A percentile compares a stretch with the other conserved stretches of the same genome.
Conservation (phyloP, 2,888 invertebrate species). For the Prosapia bicincta region DNA sequence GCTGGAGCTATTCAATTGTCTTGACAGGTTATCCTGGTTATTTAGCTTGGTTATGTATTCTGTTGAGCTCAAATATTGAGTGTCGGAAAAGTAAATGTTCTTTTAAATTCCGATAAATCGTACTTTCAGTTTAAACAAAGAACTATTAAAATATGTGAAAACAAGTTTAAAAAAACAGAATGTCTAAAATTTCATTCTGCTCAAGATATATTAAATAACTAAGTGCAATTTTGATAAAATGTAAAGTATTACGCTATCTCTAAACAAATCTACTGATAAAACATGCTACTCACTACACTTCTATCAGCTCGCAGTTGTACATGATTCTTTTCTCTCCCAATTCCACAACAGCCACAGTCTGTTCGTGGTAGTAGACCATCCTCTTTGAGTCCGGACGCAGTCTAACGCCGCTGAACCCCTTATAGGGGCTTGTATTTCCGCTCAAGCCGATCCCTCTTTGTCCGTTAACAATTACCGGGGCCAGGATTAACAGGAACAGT, state of each 20-base stretch:
- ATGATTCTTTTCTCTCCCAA: conserved; percentile 63
- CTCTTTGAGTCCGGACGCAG: conserved; percentile 62
- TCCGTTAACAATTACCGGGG: conserved; percentile 9
- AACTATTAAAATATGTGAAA: too few relatives aligned
- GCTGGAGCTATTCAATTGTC: too few relatives aligned
- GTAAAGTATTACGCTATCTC: background rate
- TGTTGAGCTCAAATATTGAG: too few relatives aligned
- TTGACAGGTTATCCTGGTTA: too few relatives aligned
- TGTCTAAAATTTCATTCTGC: too few relatives aligned
- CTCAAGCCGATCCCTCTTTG: conserved; percentile 16
- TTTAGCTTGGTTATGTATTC: too few relatives aligned
- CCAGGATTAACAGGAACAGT: conserved; percentile 2
- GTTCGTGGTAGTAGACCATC: conserved; percentile 66
- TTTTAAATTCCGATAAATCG: too few relatives aligned
- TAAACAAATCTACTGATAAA: background rate
- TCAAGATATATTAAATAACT: background rate
- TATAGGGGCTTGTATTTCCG: conserved; percentile 46
- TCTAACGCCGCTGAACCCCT: conserved; percentile 62
- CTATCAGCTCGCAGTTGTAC: conserved; percentile 55
- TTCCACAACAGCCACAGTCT: conserved; percentile 79
- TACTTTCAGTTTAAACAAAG: too few relatives aligned
- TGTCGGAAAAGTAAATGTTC: too few relatives aligned
- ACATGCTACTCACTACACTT: conserved; percentile 72
- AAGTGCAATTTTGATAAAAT: background rate
- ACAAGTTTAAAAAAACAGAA: too few relatives aligned